phyloP scores from a whole-genome alignment of 2,113 vertebrate genomes.

The Alethe castanea region DNA sequence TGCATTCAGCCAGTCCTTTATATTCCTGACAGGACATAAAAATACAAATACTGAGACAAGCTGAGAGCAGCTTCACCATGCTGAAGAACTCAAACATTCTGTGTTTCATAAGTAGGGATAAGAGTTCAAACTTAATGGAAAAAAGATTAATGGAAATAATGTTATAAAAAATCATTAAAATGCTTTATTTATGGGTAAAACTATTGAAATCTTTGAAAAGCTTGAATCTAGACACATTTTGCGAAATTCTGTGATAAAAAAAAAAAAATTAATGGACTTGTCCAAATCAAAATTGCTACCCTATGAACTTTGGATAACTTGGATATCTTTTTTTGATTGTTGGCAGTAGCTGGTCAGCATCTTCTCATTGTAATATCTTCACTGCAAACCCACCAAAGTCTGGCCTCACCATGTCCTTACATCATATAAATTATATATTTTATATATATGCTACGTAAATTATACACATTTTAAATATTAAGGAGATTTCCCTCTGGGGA shows the following conservation, averaged over 20 bases:
- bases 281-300: not conserved
- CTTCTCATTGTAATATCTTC: not conserved
- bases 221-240: not conserved
- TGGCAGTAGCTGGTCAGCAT: not conserved
- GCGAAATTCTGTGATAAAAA: not conserved
- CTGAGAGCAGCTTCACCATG: not conserved
- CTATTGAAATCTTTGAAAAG: not conserved
- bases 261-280: not conserved
- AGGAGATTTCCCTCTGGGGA: not conserved
- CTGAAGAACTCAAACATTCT: not conserved
- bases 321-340: accelerated
- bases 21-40: not conserved
- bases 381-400: not conserved
- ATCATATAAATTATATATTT: not conserved
- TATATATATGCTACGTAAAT: not conserved
- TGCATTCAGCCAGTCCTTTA: not conserved
- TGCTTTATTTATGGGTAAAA: accelerated
- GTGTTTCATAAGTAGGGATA: not conserved
- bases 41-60: not conserved
- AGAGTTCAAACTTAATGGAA: not conserved
- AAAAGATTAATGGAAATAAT: not conserved
- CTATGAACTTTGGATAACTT: not conserved
- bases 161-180: not conserved
- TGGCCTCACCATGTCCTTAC: not conserved
- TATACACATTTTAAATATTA: not conserved